A percentile compares a stretch with the other conserved stretches of the same genome.
Evolutionary conservation across 2,113 vertebrate genomes (phyloP).

Genomic region (Corythaeola cristata): DNA sequence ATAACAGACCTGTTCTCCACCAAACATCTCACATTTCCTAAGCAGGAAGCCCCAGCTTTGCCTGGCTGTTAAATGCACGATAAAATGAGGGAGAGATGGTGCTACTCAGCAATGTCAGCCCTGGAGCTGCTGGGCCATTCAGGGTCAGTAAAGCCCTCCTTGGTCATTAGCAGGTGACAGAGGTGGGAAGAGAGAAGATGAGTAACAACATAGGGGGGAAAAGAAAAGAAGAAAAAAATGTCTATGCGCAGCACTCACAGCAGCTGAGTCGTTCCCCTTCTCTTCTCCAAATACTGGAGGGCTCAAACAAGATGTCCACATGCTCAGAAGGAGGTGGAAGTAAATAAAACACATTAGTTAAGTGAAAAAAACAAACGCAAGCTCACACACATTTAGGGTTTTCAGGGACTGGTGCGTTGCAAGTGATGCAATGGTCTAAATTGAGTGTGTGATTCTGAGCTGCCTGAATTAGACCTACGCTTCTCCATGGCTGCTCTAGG

Average conservation of each 20-base stretch:
- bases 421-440: accelerated
- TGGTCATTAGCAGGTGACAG: not conserved
- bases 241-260: not conserved
- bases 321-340: not conserved
- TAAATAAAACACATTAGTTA: not conserved
- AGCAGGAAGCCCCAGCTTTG: not conserved
- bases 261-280: not conserved
- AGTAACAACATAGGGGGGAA: too few species aligned
- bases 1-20: not conserved
- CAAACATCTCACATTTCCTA: not conserved
- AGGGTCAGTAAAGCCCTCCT: not conserved
- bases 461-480: not conserved
- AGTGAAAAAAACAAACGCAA: not conserved
- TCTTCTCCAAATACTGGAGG: not conserved
- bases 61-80: not conserved
- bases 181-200: not conserved
- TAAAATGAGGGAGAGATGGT: too few species aligned
- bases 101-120: not conserved
- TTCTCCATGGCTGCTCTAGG: not conserved
- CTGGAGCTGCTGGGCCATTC: not conserved
- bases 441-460: not conserved
- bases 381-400: accelerated
- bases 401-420: not conserved
- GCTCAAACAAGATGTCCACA: accelerated
- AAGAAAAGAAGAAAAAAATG: not conserved